A percentile compares a stretch with the other conserved stretches of the same genome.
Evolutionary conservation across 1,140 invertebrate genomes (phyloP).

Genomic region (Colletes latitarsis): DNA sequence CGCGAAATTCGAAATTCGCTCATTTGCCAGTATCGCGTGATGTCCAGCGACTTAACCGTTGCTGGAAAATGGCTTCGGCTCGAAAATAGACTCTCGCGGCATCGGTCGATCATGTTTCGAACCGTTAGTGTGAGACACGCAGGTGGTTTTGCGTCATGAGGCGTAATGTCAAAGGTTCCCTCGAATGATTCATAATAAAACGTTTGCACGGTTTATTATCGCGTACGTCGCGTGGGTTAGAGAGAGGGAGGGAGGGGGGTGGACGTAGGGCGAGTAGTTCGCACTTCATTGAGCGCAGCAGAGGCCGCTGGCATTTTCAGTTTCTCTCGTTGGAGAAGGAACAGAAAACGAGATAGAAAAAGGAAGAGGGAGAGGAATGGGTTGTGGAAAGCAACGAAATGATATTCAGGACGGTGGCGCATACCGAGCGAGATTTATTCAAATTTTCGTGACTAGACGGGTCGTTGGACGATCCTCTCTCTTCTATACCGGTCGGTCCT

Average conservation of each 20-base stretch:
- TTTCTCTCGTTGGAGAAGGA: neutral
- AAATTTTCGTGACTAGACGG: slow-evolving; percentile 49
- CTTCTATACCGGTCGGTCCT: neutral
- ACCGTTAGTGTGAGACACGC: neutral
- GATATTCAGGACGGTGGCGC: slow-evolving; percentile 55
- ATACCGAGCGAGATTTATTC: slow-evolving; percentile 49
- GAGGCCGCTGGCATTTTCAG: slow-evolving; percentile 26
- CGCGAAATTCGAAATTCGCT: neutral
- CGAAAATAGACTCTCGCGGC: neutral
- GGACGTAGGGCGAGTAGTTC: neutral
- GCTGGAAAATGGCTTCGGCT: neutral
- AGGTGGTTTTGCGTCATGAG: slow-evolving; percentile 6
- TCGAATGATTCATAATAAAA: slow-evolving; percentile 38
- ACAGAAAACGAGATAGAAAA: neutral
- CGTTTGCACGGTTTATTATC: slow-evolving; percentile 17
- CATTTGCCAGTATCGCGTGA: neutral
- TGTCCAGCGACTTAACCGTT: too few relatives aligned
- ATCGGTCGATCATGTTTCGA: slow-evolving; percentile 16
- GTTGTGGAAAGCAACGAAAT: slow-evolving; percentile 40
- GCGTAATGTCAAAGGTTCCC: slow-evolving; percentile 32
- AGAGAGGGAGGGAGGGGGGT: neutral
- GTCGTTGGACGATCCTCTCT: slow-evolving; percentile 1
- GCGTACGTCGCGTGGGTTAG: neutral
- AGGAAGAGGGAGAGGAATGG: slow-evolving; percentile 2
- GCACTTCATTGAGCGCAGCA: slow-evolving; percentile 25